Evolutionary conservation across 2,888 invertebrate genomes (phyloP), one percentile per base, ranked within the genome.

Genomic region (Sturmia bella): DNA sequence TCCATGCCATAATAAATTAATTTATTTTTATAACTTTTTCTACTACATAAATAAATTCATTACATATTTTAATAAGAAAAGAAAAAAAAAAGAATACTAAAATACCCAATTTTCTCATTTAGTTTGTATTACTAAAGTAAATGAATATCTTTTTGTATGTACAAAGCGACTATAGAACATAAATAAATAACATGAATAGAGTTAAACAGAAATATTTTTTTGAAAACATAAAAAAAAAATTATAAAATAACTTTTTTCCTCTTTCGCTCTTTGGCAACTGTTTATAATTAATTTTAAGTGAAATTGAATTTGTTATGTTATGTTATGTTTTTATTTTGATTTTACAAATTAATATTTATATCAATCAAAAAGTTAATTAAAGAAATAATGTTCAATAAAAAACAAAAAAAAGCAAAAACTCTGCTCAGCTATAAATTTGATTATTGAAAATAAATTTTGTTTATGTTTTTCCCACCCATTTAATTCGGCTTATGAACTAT

Each of bases 191-290:
- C 50, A 43, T 70, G 63, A 69, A 70, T 64, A 69, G 17, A 78
- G 24, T 74, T 80, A 19, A 69, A 73, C 9, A 74, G 41, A 75
- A 17, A 2, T 45, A 61, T 57, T 32, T 32, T 70, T 54, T 61
- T 32, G 24, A 61, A 41, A 41, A 32, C 61, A 43, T 7, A 19
- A 41, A 13, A 45, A 59, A 74, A 48, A 57, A 73, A 43, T 2
- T 15, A 41, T 56, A 32, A 48, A 63, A 59, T 27, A 61, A 56
- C 24, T 19, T 61, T 69, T 76, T 74, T 79, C 66, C 75, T 78
- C 72, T 81, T 78, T 73, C 75, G 70, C 76, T 77, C 69, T 80
- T 69, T 80, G 73, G 64, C 76, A 80, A 73, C 45, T 63, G 76
- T 80, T 76, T 48, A 56, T 76, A 79, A 61, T 72, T 68, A 63